Conservation (phyloP, 2,113 vertebrate genomes). For the Megaleporinus macrocephalus region DNA sequence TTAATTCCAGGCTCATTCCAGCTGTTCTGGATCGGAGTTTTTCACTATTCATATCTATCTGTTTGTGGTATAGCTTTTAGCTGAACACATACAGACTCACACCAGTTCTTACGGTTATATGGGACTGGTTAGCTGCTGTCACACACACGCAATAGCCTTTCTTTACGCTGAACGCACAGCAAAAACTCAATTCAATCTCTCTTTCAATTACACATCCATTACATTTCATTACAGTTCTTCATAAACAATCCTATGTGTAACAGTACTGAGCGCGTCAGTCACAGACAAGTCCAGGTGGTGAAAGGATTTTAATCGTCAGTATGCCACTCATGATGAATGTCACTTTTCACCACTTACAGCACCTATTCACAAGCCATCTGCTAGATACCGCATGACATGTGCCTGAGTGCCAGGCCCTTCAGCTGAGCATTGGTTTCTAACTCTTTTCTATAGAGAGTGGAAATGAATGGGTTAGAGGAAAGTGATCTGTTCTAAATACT, state of each 20-base stretch:
- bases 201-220: not conserved
- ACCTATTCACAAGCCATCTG: not conserved
- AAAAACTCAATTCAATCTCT: not conserved
- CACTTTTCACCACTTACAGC: not conserved
- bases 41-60: not conserved
- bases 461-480: not conserved
- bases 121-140: not conserved
- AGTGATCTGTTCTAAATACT: not conserved
- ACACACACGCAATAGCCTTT: slow-evolving; percentile 1
- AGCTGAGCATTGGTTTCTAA: not conserved
- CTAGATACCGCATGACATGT: not conserved
- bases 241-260: no score
- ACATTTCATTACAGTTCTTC: not conserved
- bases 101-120: not conserved
- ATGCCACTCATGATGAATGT: not conserved
- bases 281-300: not conserved
- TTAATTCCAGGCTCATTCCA: not conserved
- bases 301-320: not conserved
- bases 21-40: not conserved
- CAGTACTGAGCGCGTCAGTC: not conserved
- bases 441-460: not conserved
- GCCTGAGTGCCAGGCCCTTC: not conserved
- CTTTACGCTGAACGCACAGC: not conserved
- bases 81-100: not conserved
- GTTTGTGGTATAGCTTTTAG: not conserved